Evolutionary conservation across 2,113 vertebrate genomes (phyloP), one percentile per base, ranked within the genome.

Genomic region (Sterrhoptilus dennistouni): DNA sequence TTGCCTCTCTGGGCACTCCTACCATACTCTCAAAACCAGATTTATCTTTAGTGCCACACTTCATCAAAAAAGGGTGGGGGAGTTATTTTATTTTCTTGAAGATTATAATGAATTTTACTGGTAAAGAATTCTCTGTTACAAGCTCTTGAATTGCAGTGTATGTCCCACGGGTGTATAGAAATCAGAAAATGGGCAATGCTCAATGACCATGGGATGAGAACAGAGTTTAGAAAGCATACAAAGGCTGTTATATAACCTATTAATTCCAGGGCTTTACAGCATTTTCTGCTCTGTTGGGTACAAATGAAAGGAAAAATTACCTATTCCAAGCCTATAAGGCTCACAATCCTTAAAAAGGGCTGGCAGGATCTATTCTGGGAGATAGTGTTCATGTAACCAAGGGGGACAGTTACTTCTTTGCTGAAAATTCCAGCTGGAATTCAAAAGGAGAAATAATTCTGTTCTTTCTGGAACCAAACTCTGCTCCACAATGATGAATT

Each of bases 201-300:
- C 68, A 71, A 13, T 54, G 65, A 68, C 64, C 80, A 47, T 7
- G 25, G 40, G 72, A 82, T 63, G 63, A 92, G 80, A 94, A 87
- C 8, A 87, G 40, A 80, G 40, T 57, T 79, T 91, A 87, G 87
- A 83, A 25, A 79, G 65, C 77, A 42, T n/a, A 69, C 28, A 90
- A 71, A 93, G 49, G 57, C 74, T 76, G 56, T 84, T 91, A 87
- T 76, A 82, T 72, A 94, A 95, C 56, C 89, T 76, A 91, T 95
- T 97, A 95, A 83, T 96, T 91, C 40, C 23, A 82, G 1, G 20
- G 70, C 60, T 95, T 91, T 68, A 77, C 47, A 96, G 64, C 71
- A 77, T 94, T 95, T 95, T 96, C 91, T 95, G 95, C 89, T 96
- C 89, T 90, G 69, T 42, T 96, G 81, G 63, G 44, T 92, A 93